Percentiles rank a stretch among this genome's conserved stretches.
These are phyloP conservation scores for Acanthoscelides obtectus DNA, from an alignment of 2,888 invertebrate species.

Conservation along the genomic window DNA sequence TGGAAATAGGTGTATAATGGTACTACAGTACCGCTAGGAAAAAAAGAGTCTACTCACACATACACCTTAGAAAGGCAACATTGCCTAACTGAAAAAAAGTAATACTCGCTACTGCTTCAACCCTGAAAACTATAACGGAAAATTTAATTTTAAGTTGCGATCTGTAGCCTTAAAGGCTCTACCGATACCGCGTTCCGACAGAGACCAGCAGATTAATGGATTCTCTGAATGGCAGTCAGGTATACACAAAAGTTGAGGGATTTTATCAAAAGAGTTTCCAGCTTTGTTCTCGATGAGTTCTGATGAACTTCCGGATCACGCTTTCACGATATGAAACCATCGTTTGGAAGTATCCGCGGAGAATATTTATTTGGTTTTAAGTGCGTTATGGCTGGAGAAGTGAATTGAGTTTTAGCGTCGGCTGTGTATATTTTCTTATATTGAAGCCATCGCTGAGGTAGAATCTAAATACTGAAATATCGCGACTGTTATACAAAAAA, in stretches of 20 bases:
- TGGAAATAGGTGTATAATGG: no score
- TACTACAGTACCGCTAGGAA: no score
- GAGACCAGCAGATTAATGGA: neutral
- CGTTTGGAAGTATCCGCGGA: neutral
- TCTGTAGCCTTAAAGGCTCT: neutral
- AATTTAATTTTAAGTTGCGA: neutral
- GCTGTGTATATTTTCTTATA: no score
- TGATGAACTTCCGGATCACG: neutral
- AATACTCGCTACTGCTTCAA: neutral
- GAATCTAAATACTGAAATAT: no score
- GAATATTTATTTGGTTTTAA: neutral
- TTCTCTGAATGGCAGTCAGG: neutral
- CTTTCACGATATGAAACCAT: neutral
- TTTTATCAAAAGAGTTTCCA: neutral
- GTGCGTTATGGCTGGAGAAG: no score
- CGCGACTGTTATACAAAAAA: no score
- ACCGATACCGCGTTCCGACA: neutral
- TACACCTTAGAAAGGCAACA: no score
- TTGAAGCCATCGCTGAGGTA: no score
- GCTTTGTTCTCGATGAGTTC: neutral
- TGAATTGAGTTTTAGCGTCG: no score
- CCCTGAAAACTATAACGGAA: neutral
- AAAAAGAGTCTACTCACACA: no score
- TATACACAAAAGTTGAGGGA: neutral
- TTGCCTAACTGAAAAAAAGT: no score